Base-by-base conservation (phyloP, 2,797 vertebrate species). In the Periophthalmus magnuspinnatus region DNA sequence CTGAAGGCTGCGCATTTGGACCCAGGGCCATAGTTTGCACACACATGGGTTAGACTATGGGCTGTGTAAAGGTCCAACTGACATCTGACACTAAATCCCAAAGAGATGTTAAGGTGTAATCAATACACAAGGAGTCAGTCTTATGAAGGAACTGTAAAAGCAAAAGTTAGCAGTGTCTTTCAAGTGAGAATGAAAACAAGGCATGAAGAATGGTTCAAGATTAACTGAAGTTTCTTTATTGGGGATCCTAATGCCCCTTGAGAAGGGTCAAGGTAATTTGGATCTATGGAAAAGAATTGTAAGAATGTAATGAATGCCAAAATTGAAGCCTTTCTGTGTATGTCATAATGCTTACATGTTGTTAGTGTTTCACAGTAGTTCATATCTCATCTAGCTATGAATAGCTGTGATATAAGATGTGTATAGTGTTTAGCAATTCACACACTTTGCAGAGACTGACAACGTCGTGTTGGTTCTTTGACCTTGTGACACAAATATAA, bases 121-220 rank as follows among this genome's bases (percentile, higher is more conserved):
- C 54, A 56, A n/a, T n/a, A n/a, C 48, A 52, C 41, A 14, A 45
- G 3, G 41, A 45, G 21, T 52, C 19, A 0, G 50, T 52, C 8
- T 52, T 52, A 2, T 52, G 7, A n/a, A 21, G 8, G 50, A 52
- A 9, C 1, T 52, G 19, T 21, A 8, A 14, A 21, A 41, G 19
- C 60, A 68, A 66, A 2, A 68, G 63, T 36, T 41, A 58, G n/a
- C 24, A 8, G 56, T 11, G 38, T 75, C n/a, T 59, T 22, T 28
- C 64, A 74, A 62, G 74, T 63, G 32, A 60, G 62, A 68, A 74
- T 61, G 34, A 41, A 8, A 33, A 13, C 17, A 65, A n/a, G n/a
- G n/a, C n/a, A n/a, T n/a, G n/a, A n/a, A n/a, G n/a, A n/a, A 80
- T 36, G 24, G 34, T 65, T 74, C 63, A 67, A 66, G 78, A 70